These are phyloP conservation scores for Dermolepida albohirtum DNA, from an alignment of 2,888 invertebrate species.

Conservation along the genomic window DNA sequence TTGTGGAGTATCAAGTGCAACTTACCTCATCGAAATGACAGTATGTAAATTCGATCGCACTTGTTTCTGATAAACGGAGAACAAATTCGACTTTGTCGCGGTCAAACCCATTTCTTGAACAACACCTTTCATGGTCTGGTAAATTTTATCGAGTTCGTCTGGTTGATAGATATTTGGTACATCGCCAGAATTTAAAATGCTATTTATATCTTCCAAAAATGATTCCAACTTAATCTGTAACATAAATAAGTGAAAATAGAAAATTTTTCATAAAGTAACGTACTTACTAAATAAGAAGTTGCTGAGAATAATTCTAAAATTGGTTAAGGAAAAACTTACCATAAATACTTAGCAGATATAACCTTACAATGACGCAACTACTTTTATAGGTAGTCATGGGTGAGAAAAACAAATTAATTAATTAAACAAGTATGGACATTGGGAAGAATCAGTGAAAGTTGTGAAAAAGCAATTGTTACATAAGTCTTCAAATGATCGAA, in stretches of 20 bases:
- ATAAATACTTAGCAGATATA: no score
- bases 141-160: constrained; percentile 84
- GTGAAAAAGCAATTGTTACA: no score
- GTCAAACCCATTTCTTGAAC: constrained; percentile 80
- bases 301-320: no score
- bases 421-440: no score
- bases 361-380: no score
- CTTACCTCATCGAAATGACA: constrained; percentile 77
- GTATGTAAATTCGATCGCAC: constrained; percentile 86
- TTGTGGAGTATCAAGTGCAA: neutral
- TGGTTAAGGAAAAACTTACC: no score
- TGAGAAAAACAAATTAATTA: no score
- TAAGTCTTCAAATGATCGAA: no score
- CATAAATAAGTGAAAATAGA: constrained; percentile 37
- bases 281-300: no score
- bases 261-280: no score
- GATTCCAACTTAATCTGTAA: constrained; percentile 85
- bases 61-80: constrained; percentile 82
- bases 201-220: constrained; percentile 90
- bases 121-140: constrained; percentile 77
- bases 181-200: constrained; percentile 88
- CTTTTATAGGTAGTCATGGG: no score
- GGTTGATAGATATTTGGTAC: constrained; percentile 89
- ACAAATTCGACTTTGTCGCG: constrained; percentile 87
- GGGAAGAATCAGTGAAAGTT: no score